phyloP scores from a whole-genome alignment of 2,113 vertebrate species.

The Spea multiplicata region DNA sequence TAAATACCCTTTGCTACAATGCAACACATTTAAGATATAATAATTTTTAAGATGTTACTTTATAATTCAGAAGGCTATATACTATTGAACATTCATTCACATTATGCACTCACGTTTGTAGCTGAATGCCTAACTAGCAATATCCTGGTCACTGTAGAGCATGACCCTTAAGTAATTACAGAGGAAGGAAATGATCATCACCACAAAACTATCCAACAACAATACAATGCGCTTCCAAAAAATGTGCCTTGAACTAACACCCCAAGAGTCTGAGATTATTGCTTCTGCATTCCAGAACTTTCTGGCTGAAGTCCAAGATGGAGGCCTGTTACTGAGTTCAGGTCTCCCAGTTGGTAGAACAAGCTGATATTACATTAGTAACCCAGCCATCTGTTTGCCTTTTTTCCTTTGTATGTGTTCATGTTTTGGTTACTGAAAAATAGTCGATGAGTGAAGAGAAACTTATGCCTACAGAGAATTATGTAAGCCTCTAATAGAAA shows the following conservation, averaged over 20 bases:
- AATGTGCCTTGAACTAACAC: slow-evolving; percentile 15
- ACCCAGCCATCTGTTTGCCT: slow-evolving; percentile 30
- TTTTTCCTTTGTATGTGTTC: not conserved
- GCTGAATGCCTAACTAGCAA: not conserved
- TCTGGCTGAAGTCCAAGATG: slow-evolving; percentile 23
- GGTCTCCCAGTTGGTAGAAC: slow-evolving; percentile 36
- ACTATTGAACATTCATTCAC: no score
- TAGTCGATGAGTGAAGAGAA: slow-evolving; percentile 15
- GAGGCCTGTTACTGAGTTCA: slow-evolving; percentile 28
- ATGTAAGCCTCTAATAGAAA: no score
- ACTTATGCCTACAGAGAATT: no score
- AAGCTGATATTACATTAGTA: slow-evolving; percentile 31
- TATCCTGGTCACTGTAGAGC: not conserved
- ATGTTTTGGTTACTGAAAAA: slow-evolving; percentile 23
- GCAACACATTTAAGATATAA: no score
- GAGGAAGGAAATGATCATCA: slow-evolving; percentile 6
- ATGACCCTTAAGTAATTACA: not conserved
- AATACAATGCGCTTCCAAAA: slow-evolving; percentile 26
- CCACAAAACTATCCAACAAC: not conserved
- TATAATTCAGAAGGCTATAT: no score
- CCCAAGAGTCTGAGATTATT: slow-evolving; percentile 23
- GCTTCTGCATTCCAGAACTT: slow-evolving; percentile 23
- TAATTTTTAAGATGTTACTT: no score
- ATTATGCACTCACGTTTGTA: no score
- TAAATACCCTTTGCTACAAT: no score